A percentile compares a stretch with the other conserved stretches of the same genome.
phyloP scores from a whole-genome alignment of 2,797 vertebrate species.

The Mormyrops attenuatus region DNA sequence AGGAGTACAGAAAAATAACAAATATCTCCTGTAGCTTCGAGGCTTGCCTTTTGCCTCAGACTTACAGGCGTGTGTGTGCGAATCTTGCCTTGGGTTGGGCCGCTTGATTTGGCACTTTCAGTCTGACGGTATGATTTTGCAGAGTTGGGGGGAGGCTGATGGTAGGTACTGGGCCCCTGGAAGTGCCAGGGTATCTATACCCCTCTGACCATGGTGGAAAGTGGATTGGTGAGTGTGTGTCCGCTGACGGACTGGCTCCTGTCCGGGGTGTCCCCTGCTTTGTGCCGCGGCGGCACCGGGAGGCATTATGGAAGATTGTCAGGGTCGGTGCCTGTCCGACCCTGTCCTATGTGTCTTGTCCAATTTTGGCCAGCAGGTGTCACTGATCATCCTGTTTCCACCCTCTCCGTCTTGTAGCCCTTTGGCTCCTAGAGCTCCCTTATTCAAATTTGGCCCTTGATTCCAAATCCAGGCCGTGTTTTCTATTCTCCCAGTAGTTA shows the following conservation, averaged over 20 bases:
- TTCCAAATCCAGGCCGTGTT: not conserved
- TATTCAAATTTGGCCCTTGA: not conserved
- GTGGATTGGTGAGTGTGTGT: not conserved
- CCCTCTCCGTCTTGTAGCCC: not conserved
- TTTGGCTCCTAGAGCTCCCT: not conserved
- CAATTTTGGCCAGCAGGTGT: not conserved
- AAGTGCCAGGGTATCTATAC: not conserved
- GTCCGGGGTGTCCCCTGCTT: not conserved
- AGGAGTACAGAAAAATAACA: not conserved
- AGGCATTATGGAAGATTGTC: not conserved
- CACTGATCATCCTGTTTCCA: not conserved
- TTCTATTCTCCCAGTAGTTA: not conserved
- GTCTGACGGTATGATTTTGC: not conserved
- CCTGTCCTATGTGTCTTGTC: not conserved
- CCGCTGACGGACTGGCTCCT: not conserved
- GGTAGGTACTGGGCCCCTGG: not conserved
- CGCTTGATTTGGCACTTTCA: not conserved
- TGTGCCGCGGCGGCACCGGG: not conserved
- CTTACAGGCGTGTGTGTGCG: not conserved
- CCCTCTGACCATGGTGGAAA: not conserved
- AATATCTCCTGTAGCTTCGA: not conserved
- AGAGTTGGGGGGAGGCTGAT: not conserved
- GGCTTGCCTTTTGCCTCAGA: not conserved
- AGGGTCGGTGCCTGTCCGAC: not conserved
- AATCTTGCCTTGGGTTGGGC: not conserved